Evolutionary conservation across 2,113 vertebrate genomes (phyloP), one percentile per base, ranked within the genome.

Genomic region (Rhodinocichla rosea): DNA sequence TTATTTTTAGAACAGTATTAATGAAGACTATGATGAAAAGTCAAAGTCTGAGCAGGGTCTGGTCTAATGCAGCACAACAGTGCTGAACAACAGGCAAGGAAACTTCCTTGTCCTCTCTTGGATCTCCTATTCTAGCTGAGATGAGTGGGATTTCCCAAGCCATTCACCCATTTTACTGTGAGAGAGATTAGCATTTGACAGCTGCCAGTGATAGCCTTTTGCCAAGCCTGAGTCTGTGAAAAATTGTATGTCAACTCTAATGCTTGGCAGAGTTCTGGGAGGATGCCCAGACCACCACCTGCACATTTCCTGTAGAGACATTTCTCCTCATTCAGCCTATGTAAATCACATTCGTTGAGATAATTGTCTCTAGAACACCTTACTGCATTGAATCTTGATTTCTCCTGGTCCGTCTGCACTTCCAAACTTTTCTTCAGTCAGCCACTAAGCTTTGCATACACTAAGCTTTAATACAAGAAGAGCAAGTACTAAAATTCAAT

Each of bases 161-260:
- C 67, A 87, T 56, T 87, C 77, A 89, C 40, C 20, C 37, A 0
- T 77, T 95, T 94, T 83, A 83, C 45, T 73, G 63, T 74, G 67
- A 50, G 57, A 87, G 87, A 83, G 50, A 95, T 90, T 69, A 91
- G 62, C 87, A 90, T 95, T 91, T 95, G 87, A 91, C 89, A 92
- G 79, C 78, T 94, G 95, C 67, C 71, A 91, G 45, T 9, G 3
- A 65, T 23, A 91, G 9, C 21, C n/a, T 91, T 79, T 49, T 95
- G 93, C 89, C 93, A 97, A 69, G 52, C 32, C 83, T 82, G 20
- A 9, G 32, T 69, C 93, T 95, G 93, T 83, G 82, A 87, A 95
- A 96, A 91, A 75, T 40, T 79, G 37, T 82, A 69, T 92, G 70
- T 89, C 78, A 95, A 22, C 23, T 87, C 37, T 37, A 69, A 92